Evolutionary conservation across 2,888 invertebrate species (phyloP).

Genomic region (Tetramorium bicarinatum): DNA sequence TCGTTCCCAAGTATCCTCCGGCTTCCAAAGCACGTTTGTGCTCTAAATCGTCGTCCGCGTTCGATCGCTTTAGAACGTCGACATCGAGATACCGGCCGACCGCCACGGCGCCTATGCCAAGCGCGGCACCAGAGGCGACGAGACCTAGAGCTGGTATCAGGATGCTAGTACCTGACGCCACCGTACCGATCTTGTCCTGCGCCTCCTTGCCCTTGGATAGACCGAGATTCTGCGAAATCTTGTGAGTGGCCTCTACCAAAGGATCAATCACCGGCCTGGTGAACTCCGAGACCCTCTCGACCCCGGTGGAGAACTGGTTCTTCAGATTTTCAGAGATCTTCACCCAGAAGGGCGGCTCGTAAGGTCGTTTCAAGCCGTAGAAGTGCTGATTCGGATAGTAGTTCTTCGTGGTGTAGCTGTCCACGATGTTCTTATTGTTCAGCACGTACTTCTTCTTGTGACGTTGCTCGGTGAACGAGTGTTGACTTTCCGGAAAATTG

Average conservation of each 20-base stretch:
- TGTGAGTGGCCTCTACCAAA: constrained; percentile 92
- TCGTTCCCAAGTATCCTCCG: not conserved
- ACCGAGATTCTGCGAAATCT: constrained; percentile 92
- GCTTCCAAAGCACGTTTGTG: constrained; percentile 87
- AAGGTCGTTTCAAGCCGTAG: constrained; percentile 89
- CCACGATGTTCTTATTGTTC: constrained; percentile 82
- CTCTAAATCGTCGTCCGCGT: constrained; percentile 88
- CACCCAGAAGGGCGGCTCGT: constrained; percentile 90
- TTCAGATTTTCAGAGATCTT: constrained; percentile 91
- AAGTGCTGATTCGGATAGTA: constrained; percentile 83
- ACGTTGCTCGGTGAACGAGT: constrained; percentile 81
- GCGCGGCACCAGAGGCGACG: constrained; percentile 93
- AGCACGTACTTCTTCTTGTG: constrained; percentile 84
- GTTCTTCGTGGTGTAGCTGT: constrained; percentile 82
- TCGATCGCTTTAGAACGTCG: constrained; percentile 88
- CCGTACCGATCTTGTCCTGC: constrained; percentile 90
- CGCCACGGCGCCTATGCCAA: constrained; percentile 93
- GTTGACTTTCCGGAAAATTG: constrained; percentile 79
- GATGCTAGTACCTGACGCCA: constrained; percentile 89
- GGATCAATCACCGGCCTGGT: constrained; percentile 90
- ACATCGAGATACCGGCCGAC: constrained; percentile 91
- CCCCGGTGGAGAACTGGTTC: constrained; percentile 91
- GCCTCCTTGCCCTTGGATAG: constrained; percentile 88
- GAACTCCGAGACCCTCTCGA: constrained; percentile 90
- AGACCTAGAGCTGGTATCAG: constrained; percentile 91